Conservation (phyloP, 1,140 invertebrate genomes). For the Goniozus legneri region DNA sequence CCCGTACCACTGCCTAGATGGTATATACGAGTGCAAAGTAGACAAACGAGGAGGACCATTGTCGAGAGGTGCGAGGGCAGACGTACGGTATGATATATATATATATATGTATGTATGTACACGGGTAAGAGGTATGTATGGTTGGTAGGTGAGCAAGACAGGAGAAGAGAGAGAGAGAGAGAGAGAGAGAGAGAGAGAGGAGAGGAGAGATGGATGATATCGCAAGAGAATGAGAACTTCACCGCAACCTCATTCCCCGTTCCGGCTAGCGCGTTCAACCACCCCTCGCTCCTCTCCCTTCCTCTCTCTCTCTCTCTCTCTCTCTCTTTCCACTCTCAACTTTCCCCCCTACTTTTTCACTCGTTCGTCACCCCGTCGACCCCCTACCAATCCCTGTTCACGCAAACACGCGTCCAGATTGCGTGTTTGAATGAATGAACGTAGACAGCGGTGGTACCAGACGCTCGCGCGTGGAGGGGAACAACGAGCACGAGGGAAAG, state of each 20-base stretch:
- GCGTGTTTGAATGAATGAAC: slow-evolving; percentile 31
- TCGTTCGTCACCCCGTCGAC: neutral
- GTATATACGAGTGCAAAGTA: no score
- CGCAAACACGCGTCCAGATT: slow-evolving; percentile 8
- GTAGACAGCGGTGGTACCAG: slow-evolving; percentile 5
- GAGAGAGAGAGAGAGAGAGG: neutral
- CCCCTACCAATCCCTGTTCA: neutral
- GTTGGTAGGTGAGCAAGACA: neutral
- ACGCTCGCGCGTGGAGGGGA: neutral
- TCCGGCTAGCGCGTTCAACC: slow-evolving; percentile 26
- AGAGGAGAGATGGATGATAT: slow-evolving; percentile 7
- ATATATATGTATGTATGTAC: no score
- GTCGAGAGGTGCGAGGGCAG: no score
- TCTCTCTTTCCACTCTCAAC: neutral
- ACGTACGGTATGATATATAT: no score
- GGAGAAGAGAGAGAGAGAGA: slow-evolving; percentile 5
- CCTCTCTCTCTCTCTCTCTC: neutral
- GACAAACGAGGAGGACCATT: no score
- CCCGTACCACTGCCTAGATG: no score
- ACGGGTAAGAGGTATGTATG: no score
- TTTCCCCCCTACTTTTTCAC: neutral
- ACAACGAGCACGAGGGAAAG: neutral
- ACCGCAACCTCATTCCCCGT: slow-evolving; percentile 28
- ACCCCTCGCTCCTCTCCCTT: slow-evolving; percentile 6
- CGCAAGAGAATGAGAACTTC: slow-evolving; percentile 24